These are phyloP conservation scores for Streptopelia turtur DNA, from an alignment of 2,797 vertebrate species.

Conservation along the genomic window DNA sequence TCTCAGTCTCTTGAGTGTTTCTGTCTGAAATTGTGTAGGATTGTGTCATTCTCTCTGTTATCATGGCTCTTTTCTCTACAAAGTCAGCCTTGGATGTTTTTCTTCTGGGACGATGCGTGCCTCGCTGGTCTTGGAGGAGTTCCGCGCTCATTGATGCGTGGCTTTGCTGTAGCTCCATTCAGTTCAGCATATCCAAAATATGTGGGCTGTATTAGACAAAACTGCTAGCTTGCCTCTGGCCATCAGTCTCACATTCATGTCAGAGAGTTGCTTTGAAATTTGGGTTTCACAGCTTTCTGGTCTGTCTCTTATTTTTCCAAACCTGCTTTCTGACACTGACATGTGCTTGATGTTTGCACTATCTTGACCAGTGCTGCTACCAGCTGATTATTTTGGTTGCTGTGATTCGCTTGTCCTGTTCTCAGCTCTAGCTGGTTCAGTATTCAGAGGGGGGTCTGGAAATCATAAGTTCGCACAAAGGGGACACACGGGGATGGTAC, in stretches of 20 bases:
- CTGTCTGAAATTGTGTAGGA: neutral
- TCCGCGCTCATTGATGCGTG: neutral
- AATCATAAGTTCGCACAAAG: rapidly evolving
- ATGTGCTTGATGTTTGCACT: neutral
- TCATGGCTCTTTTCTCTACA: neutral
- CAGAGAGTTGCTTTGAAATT: neutral
- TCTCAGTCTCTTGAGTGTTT: neutral
- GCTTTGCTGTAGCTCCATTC: neutral
- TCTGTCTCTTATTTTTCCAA: neutral
- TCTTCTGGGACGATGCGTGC: neutral
- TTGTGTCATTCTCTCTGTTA: neutral
- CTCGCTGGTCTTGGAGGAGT: neutral
- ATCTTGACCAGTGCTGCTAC: neutral
- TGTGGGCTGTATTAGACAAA: neutral
- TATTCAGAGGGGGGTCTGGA: neutral
- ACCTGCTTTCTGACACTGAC: neutral
- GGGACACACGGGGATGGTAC: rapidly evolving
- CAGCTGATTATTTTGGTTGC: neutral
- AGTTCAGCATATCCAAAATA: neutral
- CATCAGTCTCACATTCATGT: neutral
- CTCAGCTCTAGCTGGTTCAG: neutral
- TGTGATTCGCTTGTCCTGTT: neutral
- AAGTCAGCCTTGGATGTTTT: neutral
- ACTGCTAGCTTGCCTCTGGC: neutral
- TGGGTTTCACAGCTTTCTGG: neutral